phyloP scores from a whole-genome alignment of 1,140 invertebrate species.

The Psilanteris sp. region DNA sequence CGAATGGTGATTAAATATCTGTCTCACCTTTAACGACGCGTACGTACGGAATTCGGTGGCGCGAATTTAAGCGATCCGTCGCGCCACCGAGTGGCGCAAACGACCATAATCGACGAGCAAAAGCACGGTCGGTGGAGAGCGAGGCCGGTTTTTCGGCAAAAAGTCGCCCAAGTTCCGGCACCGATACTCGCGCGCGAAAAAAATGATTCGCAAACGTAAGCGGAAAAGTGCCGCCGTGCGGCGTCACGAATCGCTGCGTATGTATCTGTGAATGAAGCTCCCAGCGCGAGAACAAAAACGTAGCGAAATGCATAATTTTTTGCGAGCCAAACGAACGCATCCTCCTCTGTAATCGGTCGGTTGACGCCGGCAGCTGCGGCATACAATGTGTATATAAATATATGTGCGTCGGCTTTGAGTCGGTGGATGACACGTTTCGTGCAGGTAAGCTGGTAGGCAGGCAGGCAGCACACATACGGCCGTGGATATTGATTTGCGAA shows the following conservation, averaged over 20 bases:
- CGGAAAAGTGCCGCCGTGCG: not conserved
- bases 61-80: no score
- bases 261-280: conserved; percentile 25
- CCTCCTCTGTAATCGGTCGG: conserved; percentile 13
- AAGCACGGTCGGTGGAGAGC: no score
- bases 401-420: conserved; percentile 69
- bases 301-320: conserved; percentile 27
- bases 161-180: no score
- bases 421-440: conserved; percentile 77
- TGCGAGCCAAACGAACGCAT: conserved; percentile 7
- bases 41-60: no score
- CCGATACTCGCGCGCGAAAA: no score
- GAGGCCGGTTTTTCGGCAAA: no score
- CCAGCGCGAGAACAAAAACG: conserved; percentile 6
- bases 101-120: no score
- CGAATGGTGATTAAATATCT: no score
- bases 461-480: conserved; percentile 36
- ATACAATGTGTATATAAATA: conserved; percentile 42
- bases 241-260: no score
- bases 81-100: no score
- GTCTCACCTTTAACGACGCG: no score
- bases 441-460: conserved; percentile 30
- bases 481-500: conserved; percentile 78
- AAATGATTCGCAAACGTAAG: no score
- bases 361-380: conserved; percentile 63